Evolutionary conservation across 2,797 vertebrate genomes (phyloP), one percentile per base, ranked within the genome.

Genomic region (Kryptolebias ocellatus): DNA sequence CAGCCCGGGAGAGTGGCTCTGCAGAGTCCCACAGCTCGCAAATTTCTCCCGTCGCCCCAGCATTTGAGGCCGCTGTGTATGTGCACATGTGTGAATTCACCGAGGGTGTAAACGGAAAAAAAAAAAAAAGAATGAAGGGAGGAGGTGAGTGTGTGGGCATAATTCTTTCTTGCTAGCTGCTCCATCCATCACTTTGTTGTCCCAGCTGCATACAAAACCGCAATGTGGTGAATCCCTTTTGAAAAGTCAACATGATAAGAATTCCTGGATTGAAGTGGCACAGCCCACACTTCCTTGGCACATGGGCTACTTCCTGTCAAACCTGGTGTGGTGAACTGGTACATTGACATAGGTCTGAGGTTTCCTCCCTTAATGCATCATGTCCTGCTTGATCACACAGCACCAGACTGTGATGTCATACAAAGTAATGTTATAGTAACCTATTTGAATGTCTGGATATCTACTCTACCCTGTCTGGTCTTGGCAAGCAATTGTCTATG

Each of bases 231-330:
- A 88, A 88, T 92, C 86, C 81, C 86, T 85, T 90, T 83, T 75
- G 72, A 84, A 90, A 91, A 84, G 87, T 90, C 81, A 88, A 91
- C 89, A 91, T 77, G 82, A 91, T 90, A 89, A 92, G 89, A 90
- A 92, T 92, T 92, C 87, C 87, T 86, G 79, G 70, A 72, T 80
- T 86, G 70, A 87, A 89, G 88, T 90, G 86, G 87, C 85, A 86
- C 64, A 77, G 74, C 83, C 84, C 83, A 86, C 80, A 66, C 76
- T 87, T 89, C 83, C 85, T 84, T 80, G 83, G 82, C 81, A 87
- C 85, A 83, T 77, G 70, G 74, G 39, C 49, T 31, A 62, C 79
- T 86, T 89, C 89, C 89, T 75, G 60, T 56, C 31, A 14, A 69
- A 44, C 64, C 68, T 53, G 61, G 75, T 37, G 60, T 62, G 64